These are phyloP conservation scores for Iguana delicatissima DNA, from an alignment of 2,797 vertebrate genomes.

Conservation along the genomic window DNA sequence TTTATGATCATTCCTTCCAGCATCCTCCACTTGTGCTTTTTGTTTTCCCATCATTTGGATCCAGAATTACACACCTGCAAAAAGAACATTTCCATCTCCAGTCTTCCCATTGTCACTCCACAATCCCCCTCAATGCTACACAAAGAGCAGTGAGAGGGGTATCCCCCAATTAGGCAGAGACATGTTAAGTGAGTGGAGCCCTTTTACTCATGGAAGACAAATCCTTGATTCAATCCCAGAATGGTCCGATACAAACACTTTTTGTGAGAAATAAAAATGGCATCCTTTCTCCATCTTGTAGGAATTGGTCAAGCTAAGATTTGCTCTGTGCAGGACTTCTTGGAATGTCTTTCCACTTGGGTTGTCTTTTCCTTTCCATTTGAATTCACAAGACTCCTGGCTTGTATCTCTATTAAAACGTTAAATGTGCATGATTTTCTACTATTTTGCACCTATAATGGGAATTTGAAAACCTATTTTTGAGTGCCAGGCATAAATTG, in stretches of 20 bases:
- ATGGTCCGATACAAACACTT: neutral
- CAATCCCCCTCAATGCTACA: neutral
- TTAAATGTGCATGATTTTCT: neutral
- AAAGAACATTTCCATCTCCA: neutral
- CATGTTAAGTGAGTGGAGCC: neutral
- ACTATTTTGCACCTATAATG: neutral
- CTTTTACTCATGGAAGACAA: too few relatives aligned
- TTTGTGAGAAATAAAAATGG: neutral
- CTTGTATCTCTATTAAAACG: neutral
- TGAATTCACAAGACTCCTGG: neutral
- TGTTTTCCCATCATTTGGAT: neutral
- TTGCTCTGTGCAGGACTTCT: neutral
- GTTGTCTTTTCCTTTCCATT: neutral
- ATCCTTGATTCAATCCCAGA: too few relatives aligned
- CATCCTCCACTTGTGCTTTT: neutral
- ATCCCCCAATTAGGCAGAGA: neutral
- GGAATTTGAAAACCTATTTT: neutral
- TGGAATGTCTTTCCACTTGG: neutral
- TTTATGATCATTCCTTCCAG: neutral
- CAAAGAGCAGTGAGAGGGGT: neutral
- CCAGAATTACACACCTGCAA: neutral
- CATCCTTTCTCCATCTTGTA: neutral
- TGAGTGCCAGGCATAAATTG: neutral
- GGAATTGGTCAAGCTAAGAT: neutral
- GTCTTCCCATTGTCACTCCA: neutral